phyloP scores from a whole-genome alignment of 2,113 vertebrate genomes.

The Pseudopodoces humilis region DNA sequence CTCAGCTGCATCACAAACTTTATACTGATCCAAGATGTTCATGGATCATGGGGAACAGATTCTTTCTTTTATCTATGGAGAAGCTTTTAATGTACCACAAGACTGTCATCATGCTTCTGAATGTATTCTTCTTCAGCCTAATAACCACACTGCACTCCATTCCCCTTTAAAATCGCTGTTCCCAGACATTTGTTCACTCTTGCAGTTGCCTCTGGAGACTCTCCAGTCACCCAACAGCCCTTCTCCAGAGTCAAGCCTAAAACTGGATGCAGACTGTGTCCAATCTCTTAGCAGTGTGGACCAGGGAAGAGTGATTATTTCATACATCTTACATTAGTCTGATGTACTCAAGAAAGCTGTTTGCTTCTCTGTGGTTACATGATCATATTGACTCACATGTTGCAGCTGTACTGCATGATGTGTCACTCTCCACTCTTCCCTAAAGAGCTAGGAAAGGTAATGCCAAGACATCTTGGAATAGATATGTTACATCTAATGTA shows the following conservation, averaged over 20 bases:
- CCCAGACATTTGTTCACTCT: not conserved
- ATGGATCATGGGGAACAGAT: not conserved
- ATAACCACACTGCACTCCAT: not conserved
- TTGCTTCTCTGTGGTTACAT: not conserved
- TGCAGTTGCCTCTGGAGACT: not conserved
- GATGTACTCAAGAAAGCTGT: not conserved
- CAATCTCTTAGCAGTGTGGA: not conserved
- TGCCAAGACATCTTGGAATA: not conserved
- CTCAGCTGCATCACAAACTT: not conserved
- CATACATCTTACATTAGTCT: not conserved
- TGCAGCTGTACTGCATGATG: not conserved
- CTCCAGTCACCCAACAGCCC: not conserved
- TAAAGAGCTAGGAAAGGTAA: not conserved
- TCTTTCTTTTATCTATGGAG: not conserved
- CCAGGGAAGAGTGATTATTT: not conserved
- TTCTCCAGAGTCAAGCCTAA: not conserved
- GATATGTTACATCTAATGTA: not conserved
- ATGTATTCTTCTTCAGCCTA: not conserved
- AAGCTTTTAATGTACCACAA: not conserved
- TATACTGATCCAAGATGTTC: accelerated
- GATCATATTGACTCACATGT: not conserved
- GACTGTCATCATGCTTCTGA: not conserved
- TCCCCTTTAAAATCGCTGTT: not conserved
- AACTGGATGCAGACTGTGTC: not conserved
- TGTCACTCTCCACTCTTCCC: not conserved